Conservation (phyloP, 1,140 invertebrate species). For the Zaprionus ornatus region DNA sequence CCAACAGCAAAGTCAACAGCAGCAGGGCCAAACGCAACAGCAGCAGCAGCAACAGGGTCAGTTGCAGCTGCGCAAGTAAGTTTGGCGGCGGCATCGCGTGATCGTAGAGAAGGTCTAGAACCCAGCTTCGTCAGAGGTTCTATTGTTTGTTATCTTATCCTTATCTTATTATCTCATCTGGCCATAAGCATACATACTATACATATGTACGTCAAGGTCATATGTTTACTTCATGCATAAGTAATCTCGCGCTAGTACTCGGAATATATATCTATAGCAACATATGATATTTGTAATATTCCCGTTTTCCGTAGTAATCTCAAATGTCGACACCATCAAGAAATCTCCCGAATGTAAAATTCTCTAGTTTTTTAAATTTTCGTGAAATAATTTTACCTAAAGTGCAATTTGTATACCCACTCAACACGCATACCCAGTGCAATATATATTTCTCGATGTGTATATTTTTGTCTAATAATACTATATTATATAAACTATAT, state of each 20-base stretch:
- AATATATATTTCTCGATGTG: conserved; percentile 58
- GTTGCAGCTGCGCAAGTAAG: conserved; percentile 67
- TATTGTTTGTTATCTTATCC: conserved; percentile 66
- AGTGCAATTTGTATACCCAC: conserved; percentile 63
- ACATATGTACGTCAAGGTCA: conserved; percentile 35
- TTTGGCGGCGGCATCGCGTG: neutral
- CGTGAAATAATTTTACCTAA: conserved; percentile 56
- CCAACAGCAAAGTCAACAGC: conserved; percentile 40
- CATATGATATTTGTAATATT: conserved; percentile 1
- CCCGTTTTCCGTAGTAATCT: conserved; percentile 42
- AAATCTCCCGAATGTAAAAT: conserved; percentile 35
- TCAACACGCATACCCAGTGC: conserved; percentile 46
- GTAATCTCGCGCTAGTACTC: conserved; percentile 54
- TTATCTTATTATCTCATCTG: conserved; percentile 66
- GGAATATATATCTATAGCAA: conserved; percentile 11
- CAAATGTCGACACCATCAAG: conserved; percentile 1
- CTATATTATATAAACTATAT: conserved; percentile 14
- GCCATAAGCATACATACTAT: conserved; percentile 49
- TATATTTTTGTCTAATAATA: conserved; percentile 38
- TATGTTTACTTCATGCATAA: conserved; percentile 25
- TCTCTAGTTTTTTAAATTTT: conserved; percentile 55
- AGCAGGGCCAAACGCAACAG: conserved; percentile 24
- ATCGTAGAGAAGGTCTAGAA: conserved; percentile 1
- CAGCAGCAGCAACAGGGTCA: conserved; percentile 59
- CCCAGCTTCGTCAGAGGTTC: conserved; percentile 1